phyloP scores from a whole-genome alignment of 2,113 vertebrate species.

The Eurystomus gularis region DNA sequence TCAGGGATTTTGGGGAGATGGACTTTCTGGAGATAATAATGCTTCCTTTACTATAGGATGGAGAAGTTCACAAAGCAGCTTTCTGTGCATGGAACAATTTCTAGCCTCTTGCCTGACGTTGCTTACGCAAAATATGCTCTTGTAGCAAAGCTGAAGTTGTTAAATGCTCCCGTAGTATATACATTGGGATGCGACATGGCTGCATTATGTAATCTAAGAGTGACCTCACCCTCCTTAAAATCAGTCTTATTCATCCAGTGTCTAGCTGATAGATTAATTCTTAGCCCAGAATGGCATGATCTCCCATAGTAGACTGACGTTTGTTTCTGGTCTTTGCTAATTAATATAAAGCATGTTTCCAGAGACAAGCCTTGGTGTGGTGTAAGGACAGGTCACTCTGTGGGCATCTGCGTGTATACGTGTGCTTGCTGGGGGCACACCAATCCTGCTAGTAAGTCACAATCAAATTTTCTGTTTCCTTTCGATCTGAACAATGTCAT shows the following conservation, averaged over 20 bases:
- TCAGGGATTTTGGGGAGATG: background rate
- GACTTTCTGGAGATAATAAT: conserved; percentile 12
- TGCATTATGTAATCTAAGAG: background rate
- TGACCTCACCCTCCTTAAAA: conserved; percentile 36
- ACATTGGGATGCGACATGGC: background rate
- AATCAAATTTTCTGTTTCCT: conserved; percentile 48
- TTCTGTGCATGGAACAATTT: background rate
- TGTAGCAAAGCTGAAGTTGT: background rate
- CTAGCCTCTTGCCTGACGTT: background rate
- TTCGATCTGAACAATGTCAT: background rate
- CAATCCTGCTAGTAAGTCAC: background rate
- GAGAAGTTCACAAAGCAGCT: background rate
- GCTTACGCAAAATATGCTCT: background rate
- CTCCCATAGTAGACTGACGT: background rate
- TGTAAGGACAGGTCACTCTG: background rate
- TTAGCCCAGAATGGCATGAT: background rate
- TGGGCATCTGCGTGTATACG: background rate
- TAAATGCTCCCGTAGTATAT: background rate
- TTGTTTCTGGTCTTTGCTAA: conserved; percentile 11
- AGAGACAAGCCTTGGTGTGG: background rate
- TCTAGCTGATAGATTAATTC: conserved; percentile 6
- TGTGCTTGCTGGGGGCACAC: conserved; percentile 24
- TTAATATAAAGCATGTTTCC: background rate
- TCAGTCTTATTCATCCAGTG: background rate
- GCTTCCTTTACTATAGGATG: background rate